Conservation (phyloP, 1,140 invertebrate species). For the Aphaenogaster rudis region DNA sequence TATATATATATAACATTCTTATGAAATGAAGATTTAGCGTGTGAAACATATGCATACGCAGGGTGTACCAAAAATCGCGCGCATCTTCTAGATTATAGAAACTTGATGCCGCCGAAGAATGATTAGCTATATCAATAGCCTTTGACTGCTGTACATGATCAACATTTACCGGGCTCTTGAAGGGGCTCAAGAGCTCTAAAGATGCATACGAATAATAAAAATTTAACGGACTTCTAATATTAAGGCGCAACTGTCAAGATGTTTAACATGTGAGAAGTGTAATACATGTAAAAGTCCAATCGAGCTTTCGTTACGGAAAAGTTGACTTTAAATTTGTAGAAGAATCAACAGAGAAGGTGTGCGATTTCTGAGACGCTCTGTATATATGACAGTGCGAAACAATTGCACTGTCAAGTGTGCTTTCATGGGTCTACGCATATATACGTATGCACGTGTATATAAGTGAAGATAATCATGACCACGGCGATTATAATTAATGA, state of each 20-base stretch:
- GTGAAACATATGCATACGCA: slow-evolving; percentile 63
- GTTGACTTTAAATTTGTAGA: neutral
- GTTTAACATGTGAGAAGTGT: slow-evolving; percentile 14
- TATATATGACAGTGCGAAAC: neutral
- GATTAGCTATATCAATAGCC: neutral
- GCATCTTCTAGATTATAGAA: slow-evolving; percentile 4
- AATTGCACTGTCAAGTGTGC: slow-evolving; percentile 4
- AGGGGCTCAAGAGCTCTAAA: neutral
- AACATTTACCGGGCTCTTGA: neutral
- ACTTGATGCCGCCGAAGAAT: neutral
- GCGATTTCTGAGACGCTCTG: slow-evolving; percentile 35
- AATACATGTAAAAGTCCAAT: slow-evolving; percentile 16
- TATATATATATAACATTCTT: slow-evolving; percentile 63
- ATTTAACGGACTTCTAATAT: neutral
- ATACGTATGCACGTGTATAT: slow-evolving; percentile 74
- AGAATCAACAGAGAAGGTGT: slow-evolving; percentile 6
- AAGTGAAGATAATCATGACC: slow-evolving; percentile 76
- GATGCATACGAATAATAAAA: neutral
- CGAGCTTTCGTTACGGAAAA: slow-evolving; percentile 3
- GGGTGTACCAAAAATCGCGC: slow-evolving; percentile 5
- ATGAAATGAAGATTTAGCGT: slow-evolving; percentile 57
- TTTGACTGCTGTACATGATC: neutral
- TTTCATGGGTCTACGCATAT: slow-evolving; percentile 70
- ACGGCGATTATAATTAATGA: slow-evolving; percentile 77
- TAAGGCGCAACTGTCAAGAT: slow-evolving; percentile 1